These are phyloP conservation scores for Lymantria dispar DNA, from an alignment of 2,888 invertebrate species.

Conservation along the genomic window DNA sequence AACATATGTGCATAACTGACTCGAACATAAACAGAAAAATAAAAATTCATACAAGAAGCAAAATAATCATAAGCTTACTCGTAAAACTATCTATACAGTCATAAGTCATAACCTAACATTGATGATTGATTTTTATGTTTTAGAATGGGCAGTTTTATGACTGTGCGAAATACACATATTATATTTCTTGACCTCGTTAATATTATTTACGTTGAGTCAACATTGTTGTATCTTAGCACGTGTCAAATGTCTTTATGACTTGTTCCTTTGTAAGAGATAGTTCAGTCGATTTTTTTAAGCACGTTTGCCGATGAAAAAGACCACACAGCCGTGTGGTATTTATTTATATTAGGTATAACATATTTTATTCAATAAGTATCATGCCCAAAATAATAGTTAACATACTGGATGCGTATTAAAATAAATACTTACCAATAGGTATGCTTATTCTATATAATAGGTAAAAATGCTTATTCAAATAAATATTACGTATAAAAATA, in stretches of 20 bases:
- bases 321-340: background rate
- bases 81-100: conserved; percentile 20
- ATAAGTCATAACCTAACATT: conserved; percentile 39
- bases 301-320: background rate
- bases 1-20: background rate
- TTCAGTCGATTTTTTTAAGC: conserved; percentile 20
- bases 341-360: background rate
- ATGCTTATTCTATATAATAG: too few relatives aligned
- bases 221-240: conserved; percentile 42
- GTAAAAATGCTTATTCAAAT: too few relatives aligned
- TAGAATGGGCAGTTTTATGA: conserved; percentile 49
- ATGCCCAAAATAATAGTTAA: background rate
- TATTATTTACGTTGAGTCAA: conserved; percentile 45
- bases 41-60: conserved; percentile 24
- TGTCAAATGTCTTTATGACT: conserved; percentile 46
- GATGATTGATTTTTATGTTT: conserved; percentile 49
- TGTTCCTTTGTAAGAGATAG: conserved; percentile 34
- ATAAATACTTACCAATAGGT: too few relatives aligned
- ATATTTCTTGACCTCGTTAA: conserved; percentile 56
- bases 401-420: too few relatives aligned
- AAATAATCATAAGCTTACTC: conserved; percentile 14
- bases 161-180: conserved; percentile 52
- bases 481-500: too few relatives aligned
- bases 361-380: background rate
- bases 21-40: conserved; percentile 6